Evolutionary conservation across 2,113 vertebrate species (phyloP).

Genomic region (Myanophis thanlyinensis): DNA sequence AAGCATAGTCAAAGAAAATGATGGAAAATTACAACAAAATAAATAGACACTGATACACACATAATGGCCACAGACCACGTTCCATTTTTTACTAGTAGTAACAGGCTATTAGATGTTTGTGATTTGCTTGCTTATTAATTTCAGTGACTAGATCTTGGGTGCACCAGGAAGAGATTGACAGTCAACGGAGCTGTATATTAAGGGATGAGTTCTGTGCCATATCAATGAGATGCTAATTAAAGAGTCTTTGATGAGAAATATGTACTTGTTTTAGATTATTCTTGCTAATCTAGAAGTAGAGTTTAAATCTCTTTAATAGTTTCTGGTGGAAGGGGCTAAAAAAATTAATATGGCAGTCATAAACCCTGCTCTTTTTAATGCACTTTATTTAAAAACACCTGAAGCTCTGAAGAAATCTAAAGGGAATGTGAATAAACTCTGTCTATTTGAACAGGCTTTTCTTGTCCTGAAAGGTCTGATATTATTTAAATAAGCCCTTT

Average conservation of each 20-base stretch:
- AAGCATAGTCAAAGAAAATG: constrained; percentile 18
- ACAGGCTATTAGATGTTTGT: background rate
- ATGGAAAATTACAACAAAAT: constrained; percentile 25
- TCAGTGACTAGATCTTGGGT: background rate
- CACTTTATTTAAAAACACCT: background rate
- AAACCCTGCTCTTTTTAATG: background rate
- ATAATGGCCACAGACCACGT: rapidly evolving
- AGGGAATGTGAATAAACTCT: background rate
- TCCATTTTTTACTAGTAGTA: constrained; percentile 19
- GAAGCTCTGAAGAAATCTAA: background rate
- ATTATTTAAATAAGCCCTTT: background rate
- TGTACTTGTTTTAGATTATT: background rate
- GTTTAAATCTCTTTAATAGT: background rate
- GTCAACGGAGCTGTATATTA: background rate
- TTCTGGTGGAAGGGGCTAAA: background rate
- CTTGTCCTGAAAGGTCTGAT: background rate
- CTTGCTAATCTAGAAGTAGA: background rate
- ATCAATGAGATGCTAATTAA: background rate
- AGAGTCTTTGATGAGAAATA: background rate
- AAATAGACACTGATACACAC: background rate
- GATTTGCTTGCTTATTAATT: background rate
- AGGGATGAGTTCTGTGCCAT: rapidly evolving
- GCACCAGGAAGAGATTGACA: background rate
- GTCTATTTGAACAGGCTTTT: background rate
- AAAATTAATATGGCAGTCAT: background rate